These are phyloP conservation scores for Plagodis dolabraria DNA, from an alignment of 2,888 invertebrate species.

Conservation along the genomic window DNA sequence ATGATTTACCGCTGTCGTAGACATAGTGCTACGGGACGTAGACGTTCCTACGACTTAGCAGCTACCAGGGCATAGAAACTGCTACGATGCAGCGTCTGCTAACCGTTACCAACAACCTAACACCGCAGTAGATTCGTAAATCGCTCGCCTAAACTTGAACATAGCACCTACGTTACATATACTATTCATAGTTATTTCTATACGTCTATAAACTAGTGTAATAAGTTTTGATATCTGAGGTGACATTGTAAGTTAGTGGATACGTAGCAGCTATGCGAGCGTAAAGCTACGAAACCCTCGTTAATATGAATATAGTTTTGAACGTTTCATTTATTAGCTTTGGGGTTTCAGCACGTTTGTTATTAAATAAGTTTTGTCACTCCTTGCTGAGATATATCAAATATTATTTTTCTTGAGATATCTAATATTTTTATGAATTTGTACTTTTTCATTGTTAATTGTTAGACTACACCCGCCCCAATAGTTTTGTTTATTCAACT, in stretches of 20 bases:
- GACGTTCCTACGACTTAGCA: conserved; percentile 25
- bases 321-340: conserved; percentile 25
- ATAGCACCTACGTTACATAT: conserved; percentile 10
- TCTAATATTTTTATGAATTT: too few species aligned
- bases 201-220: conserved; percentile 30
- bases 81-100: conserved; percentile 2
- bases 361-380: conserved; percentile 27
- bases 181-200: conserved; percentile 15
- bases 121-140: conserved; percentile 12
- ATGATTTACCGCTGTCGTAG: conserved; percentile 32
- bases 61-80: not conserved
- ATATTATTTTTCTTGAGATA: conserved; percentile 3
- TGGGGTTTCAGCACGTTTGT: conserved; percentile 21
- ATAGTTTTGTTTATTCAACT: too few species aligned
- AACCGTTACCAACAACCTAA: not conserved
- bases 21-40: conserved; percentile 23
- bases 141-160: conserved; percentile 14
- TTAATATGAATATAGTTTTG: conserved; percentile 29
- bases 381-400: not conserved
- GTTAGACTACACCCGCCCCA: too few species aligned
- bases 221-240: conserved; percentile 36
- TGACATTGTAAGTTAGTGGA: conserved; percentile 34
- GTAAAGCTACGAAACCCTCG: conserved; percentile 24
- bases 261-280: conserved; percentile 27
- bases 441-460: too few species aligned